A percentile compares a stretch with the other conserved stretches of the same genome.
phyloP scores from a whole-genome alignment of 2,113 vertebrate species.

The Rhea americana region DNA sequence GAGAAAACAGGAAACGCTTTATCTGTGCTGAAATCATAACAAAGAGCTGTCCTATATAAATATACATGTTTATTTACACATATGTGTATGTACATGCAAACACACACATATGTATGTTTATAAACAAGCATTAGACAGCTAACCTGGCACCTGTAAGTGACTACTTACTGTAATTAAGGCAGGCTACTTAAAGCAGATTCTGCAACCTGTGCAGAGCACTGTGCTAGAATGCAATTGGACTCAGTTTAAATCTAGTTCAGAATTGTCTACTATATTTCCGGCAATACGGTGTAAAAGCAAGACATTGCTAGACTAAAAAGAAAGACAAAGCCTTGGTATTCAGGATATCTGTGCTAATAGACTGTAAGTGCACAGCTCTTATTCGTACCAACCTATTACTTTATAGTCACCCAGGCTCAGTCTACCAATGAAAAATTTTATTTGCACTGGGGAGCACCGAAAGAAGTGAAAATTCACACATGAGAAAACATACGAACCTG shows the following conservation, averaged over 20 bases:
- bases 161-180: not conserved
- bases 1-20: not conserved
- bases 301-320: not conserved
- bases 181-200: not conserved
- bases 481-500: not conserved
- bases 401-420: not conserved
- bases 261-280: not conserved
- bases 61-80: not conserved
- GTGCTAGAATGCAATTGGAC: not conserved
- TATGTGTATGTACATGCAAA: too few relatives aligned
- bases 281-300: not conserved
- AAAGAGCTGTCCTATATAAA: not conserved
- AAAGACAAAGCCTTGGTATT: not conserved
- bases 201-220: not conserved
- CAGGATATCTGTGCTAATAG: not conserved
- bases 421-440: not conserved
- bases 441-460: not conserved
- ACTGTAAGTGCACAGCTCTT: rapidly evolving
- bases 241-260: not conserved
- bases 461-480: not conserved
- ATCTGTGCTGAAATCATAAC: not conserved
- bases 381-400: not conserved
- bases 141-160: not conserved
- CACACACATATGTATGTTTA: not conserved
- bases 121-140: not conserved